phyloP scores from a whole-genome alignment of 1,140 invertebrate species.

The Sycophila sp. region DNA sequence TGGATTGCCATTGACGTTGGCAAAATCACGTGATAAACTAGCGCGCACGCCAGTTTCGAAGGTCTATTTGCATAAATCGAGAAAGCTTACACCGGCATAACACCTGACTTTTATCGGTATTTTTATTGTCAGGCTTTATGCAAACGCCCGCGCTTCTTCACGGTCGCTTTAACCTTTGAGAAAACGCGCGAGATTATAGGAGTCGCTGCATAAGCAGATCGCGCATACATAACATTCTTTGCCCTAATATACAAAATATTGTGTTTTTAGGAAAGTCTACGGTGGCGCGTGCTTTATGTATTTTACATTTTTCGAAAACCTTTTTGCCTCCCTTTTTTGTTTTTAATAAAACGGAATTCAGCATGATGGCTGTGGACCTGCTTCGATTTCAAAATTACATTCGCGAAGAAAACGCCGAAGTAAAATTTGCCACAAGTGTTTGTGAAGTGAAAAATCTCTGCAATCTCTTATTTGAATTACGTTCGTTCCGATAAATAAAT shows the following conservation, averaged over 20 bases:
- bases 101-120: slow-evolving; percentile 59
- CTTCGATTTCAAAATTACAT: no score
- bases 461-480: no score
- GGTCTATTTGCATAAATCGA: slow-evolving; percentile 60
- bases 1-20: slow-evolving; percentile 1
- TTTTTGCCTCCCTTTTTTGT: no score
- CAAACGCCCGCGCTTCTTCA: slow-evolving; percentile 44
- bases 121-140: slow-evolving; percentile 55
- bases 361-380: no score
- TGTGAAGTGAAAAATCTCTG: no score
- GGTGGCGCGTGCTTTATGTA: no score
- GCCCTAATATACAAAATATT: background rate
- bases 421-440: no score
- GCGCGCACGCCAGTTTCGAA: slow-evolving; percentile 46
- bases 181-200: slow-evolving; percentile 33
- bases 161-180: slow-evolving; percentile 12
- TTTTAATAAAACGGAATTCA: no score
- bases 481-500: no score
- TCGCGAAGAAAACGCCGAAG: no score
- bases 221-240: background rate
- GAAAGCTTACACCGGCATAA: slow-evolving; percentile 49
- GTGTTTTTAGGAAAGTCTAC: background rate
- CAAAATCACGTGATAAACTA: slow-evolving; percentile 4
- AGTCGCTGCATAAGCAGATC: slow-evolving; percentile 18
- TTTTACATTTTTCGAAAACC: no score